Percentiles rank a stretch among this genome's conserved stretches.
phyloP scores from a whole-genome alignment of 2,888 invertebrate species.

The Phaonia tiefii region DNA sequence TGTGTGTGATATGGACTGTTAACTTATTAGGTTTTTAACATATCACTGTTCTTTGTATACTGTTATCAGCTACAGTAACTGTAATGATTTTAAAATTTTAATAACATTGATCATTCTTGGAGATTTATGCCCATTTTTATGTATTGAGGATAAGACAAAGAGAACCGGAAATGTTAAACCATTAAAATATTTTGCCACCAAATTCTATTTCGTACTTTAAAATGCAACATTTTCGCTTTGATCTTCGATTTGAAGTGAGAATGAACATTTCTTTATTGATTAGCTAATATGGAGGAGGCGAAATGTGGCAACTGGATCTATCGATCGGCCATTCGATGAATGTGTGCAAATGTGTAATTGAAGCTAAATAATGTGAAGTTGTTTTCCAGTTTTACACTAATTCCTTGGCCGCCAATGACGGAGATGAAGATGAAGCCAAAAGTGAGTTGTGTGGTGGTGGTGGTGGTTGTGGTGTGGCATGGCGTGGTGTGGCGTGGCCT shows the following conservation, averaged over 20 bases:
- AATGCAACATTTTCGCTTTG: conserved; percentile 49
- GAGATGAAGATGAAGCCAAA: no score
- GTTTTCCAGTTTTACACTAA: background rate
- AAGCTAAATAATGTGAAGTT: conserved; percentile 59
- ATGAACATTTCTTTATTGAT: conserved; percentile 41
- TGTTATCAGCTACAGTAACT: no score
- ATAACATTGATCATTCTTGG: background rate
- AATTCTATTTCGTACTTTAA: background rate
- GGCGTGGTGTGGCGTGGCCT: no score
- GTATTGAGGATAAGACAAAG: background rate
- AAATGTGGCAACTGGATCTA: background rate
- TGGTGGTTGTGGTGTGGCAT: no score
- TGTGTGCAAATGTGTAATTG: conserved; percentile 30
- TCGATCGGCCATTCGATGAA: conserved; percentile 24
- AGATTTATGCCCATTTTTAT: conserved; percentile 10
- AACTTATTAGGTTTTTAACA: no score
- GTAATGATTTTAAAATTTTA: background rate
- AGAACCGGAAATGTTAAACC: conserved; percentile 56
- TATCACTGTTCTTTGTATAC: conserved; percentile 17
- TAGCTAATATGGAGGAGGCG: background rate
- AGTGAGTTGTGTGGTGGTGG: no score
- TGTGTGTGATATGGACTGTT: no score
- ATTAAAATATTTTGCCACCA: conserved; percentile 16
- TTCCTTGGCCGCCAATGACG: no score
- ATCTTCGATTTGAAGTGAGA: conserved; percentile 57